Conservation (phyloP, 92 coral and sea anemone species). For the Micromussa lordhowensis region DNA sequence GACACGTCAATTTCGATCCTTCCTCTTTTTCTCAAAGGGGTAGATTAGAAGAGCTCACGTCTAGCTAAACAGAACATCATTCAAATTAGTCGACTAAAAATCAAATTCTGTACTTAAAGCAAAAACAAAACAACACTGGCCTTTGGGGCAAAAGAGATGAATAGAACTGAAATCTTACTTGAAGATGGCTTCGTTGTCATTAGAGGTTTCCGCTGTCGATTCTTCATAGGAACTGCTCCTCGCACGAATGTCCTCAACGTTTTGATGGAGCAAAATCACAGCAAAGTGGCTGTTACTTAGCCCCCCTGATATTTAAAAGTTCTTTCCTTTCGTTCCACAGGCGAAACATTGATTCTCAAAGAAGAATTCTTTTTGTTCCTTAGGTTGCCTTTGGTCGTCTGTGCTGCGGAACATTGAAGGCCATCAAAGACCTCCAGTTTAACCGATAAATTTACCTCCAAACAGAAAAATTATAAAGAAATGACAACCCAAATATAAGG, state of each 20-base stretch:
- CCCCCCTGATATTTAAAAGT: no score
- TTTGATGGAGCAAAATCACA: conserved; percentile 46
- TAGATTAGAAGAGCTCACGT: no score
- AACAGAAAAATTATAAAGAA: neutral
- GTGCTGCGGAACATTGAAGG: conserved; percentile 27
- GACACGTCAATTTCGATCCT: no score
- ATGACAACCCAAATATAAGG: conserved; percentile 7
- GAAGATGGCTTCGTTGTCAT: neutral
- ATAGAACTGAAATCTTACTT: conserved; percentile 1
- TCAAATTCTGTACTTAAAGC: no score
- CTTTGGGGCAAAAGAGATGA: neutral
- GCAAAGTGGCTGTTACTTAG: conserved; percentile 34
- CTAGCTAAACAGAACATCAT: no score
- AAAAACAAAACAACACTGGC: neutral
- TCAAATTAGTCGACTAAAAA: no score
- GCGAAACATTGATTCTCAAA: conserved; percentile 38
- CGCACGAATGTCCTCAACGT: conserved; percentile 19
- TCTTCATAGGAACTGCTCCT: conserved; percentile 15
- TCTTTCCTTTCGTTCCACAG: no score
- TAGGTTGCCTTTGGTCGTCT: conserved; percentile 31
- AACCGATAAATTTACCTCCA: no score
- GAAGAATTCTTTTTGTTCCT: conserved; percentile 30
- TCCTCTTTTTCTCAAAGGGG: no score
- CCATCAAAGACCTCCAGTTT: no score
- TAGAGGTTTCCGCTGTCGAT: neutral